Evolutionary conservation across 2,113 vertebrate species (phyloP), one percentile per base, ranked within the genome.

Genomic region (Macquaria ambigua): DNA sequence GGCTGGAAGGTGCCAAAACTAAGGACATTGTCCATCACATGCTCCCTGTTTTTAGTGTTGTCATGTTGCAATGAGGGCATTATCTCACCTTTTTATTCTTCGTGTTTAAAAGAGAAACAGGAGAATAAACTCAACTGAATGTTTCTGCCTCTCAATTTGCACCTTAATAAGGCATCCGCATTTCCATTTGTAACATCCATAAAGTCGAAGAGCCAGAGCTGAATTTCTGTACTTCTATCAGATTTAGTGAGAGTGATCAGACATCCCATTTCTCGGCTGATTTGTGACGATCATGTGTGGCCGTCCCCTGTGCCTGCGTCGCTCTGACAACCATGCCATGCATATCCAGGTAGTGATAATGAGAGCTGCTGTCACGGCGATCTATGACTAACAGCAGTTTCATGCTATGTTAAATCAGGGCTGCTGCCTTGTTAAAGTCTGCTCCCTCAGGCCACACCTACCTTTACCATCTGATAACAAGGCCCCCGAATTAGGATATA

Each of bases 311-410:
- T 80, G 88, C 83, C 90, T 70, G 79, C 86, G 69, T 92, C 77
- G 85, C 92, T 89, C 92, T 89, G 93, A 93, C 93, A 93, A 93
- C 94, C 91, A 72, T 91, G 93, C 91, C 89, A 89, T 90, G 91
- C 92, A 96, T 91, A 94, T 91, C 92, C 92, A 94, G 93, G 93
- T 94, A 89, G 88, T 87, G 92, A 92, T 95, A 95, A 95, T 95
- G 93, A 95, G 94, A 93, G 89, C 63, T 62, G 85, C 93, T 94
- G 94, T 95, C 93, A 93, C 90, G 92, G 93, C 87, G 86, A 95
- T 93, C 94, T 92, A 93, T 94, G 93, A 94, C 94, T 91, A 95
- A 95, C 93, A 92, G 83, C 74, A 85, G 89, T 94, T 94, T 94
- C 92, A 95, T 77, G 90, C 93, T 84, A 90, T 88, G 90, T 95